These are phyloP conservation scores for Oxytorus armatus DNA, from an alignment of 2,888 invertebrate genomes.

Conservation along the genomic window DNA sequence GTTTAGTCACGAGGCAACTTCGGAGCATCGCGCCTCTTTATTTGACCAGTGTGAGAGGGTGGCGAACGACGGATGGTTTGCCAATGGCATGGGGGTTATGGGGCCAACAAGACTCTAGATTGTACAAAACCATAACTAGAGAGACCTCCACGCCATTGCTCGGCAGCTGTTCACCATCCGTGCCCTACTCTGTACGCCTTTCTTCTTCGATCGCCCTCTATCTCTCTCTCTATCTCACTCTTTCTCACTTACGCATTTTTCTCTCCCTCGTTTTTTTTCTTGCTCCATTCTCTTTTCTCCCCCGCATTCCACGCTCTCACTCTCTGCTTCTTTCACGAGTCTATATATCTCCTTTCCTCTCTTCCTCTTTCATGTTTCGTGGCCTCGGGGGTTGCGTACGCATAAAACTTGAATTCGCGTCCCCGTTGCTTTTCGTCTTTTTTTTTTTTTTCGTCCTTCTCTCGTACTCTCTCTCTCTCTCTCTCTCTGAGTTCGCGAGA, in stretches of 20 bases:
- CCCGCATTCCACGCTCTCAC: slow-evolving; percentile 79
- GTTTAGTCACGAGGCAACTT: slow-evolving; percentile 50
- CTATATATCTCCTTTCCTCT: slow-evolving; percentile 28
- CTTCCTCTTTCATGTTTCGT: slow-evolving; percentile 10
- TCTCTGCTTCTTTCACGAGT: slow-evolving; percentile 64
- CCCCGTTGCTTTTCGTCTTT: slow-evolving; percentile 16
- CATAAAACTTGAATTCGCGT: slow-evolving; percentile 23
- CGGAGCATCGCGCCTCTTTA: slow-evolving; percentile 47
- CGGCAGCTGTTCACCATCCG: slow-evolving; percentile 82
- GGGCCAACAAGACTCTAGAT: slow-evolving; percentile 63
- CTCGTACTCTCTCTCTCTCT: slow-evolving; percentile 1
- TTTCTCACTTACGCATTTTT: slow-evolving; percentile 34
- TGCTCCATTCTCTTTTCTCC: slow-evolving; percentile 72
- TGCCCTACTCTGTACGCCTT: slow-evolving; percentile 76
- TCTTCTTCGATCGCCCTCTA: slow-evolving; percentile 70
- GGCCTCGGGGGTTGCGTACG: slow-evolving; percentile 44
- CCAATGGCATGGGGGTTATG: slow-evolving; percentile 76
- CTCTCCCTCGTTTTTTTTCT: slow-evolving; percentile 41
- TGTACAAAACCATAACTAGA: slow-evolving; percentile 62
- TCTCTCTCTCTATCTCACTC: slow-evolving; percentile 44
- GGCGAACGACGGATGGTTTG: slow-evolving; percentile 50
- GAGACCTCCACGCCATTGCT: slow-evolving; percentile 76
- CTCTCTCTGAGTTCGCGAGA: neutral
- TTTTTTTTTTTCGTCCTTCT: slow-evolving; percentile 9
- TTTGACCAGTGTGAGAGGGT: slow-evolving; percentile 53